Percentiles rank a stretch among this genome's conserved stretches.
Conservation (phyloP, 2,888 invertebrate species). For the Glyphotaelius pellucidus region DNA sequence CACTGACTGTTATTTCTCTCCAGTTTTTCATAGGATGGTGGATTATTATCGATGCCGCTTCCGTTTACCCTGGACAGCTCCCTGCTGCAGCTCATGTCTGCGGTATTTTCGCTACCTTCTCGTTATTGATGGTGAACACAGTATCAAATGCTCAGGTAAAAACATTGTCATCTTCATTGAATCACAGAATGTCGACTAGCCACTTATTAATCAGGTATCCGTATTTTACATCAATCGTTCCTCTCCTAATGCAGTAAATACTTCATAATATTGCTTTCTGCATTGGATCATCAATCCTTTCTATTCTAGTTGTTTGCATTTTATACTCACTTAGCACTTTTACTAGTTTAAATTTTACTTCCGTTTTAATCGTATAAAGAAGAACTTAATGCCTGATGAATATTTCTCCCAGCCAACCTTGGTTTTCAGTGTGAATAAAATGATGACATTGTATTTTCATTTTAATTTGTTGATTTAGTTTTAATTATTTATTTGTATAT, state of each 20-base stretch:
- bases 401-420: background rate
- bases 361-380: background rate
- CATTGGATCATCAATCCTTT: background rate
- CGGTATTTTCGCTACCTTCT: slow-evolving; percentile 95
- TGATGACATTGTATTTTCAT: background rate
- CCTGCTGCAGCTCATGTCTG: slow-evolving; percentile 92
- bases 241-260: background rate
- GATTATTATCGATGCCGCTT: slow-evolving; percentile 96
- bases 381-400: too few relatives aligned
- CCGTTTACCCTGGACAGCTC: slow-evolving; percentile 85
- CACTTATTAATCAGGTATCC: background rate
- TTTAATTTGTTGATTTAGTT: background rate
- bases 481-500: background rate
- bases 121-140: slow-evolving; percentile 97
- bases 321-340: background rate
- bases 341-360: background rate
- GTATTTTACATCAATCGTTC: background rate
- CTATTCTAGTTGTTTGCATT: background rate
- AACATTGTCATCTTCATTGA: background rate
- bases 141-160: slow-evolving; percentile 94
- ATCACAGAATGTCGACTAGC: background rate
- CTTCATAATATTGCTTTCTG: background rate
- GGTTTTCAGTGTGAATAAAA: background rate
- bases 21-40: slow-evolving; percentile 99
- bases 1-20: slow-evolving; percentile 67